Evolutionary conservation across 2,797 vertebrate species (phyloP).

Genomic region (Propithecus deckenii): DNA sequence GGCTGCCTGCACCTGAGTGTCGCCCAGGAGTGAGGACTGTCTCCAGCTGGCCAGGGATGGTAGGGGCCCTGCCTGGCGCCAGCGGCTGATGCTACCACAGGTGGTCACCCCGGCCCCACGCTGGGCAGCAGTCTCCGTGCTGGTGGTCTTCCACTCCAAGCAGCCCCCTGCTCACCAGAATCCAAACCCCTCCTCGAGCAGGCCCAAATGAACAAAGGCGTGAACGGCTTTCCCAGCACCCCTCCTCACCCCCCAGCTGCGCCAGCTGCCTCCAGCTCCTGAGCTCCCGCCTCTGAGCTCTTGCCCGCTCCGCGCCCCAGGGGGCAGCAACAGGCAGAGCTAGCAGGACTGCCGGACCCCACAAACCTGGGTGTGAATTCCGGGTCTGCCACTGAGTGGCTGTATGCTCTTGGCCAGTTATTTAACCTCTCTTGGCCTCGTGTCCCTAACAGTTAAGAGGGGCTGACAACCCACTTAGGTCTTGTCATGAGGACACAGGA

Average conservation of each 20-base stretch:
- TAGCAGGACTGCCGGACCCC: not conserved
- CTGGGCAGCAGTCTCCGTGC: not conserved
- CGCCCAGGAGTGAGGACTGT: not conserved
- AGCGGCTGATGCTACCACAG: not conserved
- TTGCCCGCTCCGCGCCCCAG: not conserved
- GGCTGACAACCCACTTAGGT: not conserved
- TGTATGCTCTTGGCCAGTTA: not conserved
- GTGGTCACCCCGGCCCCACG: fast-evolving
- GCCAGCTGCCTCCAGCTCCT: not conserved
- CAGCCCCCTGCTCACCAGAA: not conserved
- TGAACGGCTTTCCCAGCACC: no score
- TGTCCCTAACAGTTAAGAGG: not conserved
- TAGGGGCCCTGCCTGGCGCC: not conserved
- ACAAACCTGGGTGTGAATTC: not conserved
- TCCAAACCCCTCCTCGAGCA: not conserved
- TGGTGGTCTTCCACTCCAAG: no score
- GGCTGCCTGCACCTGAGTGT: not conserved
- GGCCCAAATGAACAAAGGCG: not conserved
- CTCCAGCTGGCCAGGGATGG: not conserved
- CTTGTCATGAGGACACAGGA: not conserved
- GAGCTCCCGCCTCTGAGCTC: not conserved
- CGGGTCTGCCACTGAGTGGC: not conserved
- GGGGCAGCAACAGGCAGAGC: not conserved
- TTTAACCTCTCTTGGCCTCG: not conserved
- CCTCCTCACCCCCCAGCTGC: not conserved